Conservation (phyloP, 2,888 invertebrate genomes). For the Chymomyza procnemis region DNA sequence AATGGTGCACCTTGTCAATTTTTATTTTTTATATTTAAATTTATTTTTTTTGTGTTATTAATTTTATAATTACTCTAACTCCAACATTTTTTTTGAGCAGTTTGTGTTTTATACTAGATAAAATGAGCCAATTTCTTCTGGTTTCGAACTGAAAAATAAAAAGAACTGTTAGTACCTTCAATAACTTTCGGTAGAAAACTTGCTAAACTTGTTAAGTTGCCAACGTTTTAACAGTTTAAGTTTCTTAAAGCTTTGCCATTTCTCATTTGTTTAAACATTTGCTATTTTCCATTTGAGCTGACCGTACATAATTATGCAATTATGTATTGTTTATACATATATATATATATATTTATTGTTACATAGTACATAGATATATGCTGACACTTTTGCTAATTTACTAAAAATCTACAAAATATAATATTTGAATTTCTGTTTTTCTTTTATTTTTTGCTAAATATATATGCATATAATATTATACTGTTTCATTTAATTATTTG, state of each 20-base stretch:
- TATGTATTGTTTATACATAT: conserved; percentile 24
- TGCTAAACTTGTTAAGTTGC: conserved; percentile 16
- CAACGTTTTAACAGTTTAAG: conserved; percentile 41
- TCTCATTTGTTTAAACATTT: conserved; percentile 53
- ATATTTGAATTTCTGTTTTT: conserved; percentile 47
- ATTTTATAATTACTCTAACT: conserved; percentile 1
- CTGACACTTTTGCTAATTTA: conserved; percentile 55
- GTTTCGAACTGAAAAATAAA: not conserved
- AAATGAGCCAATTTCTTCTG: not conserved
- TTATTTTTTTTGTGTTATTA: conserved; percentile 23
- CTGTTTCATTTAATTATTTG: conserved; percentile 13
- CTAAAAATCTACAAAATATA: conserved; percentile 72
- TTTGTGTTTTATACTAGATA: not conserved
- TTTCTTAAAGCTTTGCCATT: conserved; percentile 69
- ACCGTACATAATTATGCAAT: conserved; percentile 17
- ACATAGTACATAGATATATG: conserved; percentile 25
- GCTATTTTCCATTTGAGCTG: conserved; percentile 37
- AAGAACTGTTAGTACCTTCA: conserved; percentile 16
- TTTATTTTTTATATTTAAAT: conserved; percentile 8
- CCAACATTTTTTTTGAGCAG: conserved; percentile 5
- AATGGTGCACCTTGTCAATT: conserved; percentile 8
- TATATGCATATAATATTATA: conserved; percentile 22
- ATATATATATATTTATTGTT: conserved; percentile 41
- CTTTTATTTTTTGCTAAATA: conserved; percentile 29
- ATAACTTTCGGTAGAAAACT: conserved; percentile 26